phyloP scores from a whole-genome alignment of 2,797 vertebrate genomes.

The Sylvia borin region DNA sequence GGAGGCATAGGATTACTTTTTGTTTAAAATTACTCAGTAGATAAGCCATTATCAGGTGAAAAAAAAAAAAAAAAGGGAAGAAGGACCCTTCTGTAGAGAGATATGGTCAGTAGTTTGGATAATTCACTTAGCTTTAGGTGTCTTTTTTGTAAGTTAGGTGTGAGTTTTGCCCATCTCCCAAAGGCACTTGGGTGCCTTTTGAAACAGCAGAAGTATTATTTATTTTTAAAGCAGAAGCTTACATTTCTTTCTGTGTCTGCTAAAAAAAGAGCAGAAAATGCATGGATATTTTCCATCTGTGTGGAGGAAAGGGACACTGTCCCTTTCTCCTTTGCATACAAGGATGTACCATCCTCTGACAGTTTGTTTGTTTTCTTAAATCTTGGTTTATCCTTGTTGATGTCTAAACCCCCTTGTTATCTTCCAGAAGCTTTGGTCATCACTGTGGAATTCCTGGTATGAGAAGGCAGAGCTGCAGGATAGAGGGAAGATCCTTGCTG shows the following conservation, averaged over 20 bases:
- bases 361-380: not conserved
- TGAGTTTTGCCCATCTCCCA: not conserved
- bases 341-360: not conserved
- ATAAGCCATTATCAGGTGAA: not conserved
- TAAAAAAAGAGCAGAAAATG: not conserved
- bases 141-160: not conserved
- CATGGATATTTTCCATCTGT: not conserved
- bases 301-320: not conserved
- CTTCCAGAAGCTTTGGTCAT: slow-evolving; percentile 40
- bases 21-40: not conserved
- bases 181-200: not conserved
- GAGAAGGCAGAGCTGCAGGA: slow-evolving; percentile 2
- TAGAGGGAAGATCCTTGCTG: not conserved
- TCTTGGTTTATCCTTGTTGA: not conserved
- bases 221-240: not conserved
- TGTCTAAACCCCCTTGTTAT: slow-evolving; percentile 10
- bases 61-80: not conserved
- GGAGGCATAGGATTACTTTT: not conserved
- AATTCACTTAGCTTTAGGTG: not conserved
- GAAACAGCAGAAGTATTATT: not conserved
- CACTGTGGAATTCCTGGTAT: slow-evolving; percentile 64
- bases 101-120: not conserved
- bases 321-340: not conserved
- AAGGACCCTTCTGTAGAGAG: not conserved
- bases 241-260: not conserved